Base-by-base conservation (phyloP, 2,888 invertebrate species). In the Megalurothrips usitatus region DNA sequence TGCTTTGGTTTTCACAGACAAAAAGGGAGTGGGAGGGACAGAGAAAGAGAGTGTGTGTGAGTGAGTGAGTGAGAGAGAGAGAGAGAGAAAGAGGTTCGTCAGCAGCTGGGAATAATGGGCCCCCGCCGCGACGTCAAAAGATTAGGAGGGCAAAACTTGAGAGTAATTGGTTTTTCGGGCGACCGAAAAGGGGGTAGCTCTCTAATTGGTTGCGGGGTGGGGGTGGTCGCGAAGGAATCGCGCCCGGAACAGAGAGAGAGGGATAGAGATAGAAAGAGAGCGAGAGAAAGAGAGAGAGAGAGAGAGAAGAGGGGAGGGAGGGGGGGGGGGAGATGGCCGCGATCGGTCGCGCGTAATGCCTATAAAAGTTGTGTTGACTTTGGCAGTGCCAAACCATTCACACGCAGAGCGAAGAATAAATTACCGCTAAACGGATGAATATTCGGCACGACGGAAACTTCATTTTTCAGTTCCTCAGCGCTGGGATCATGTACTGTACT, bases 111-210 rank as follows among this genome's bases (percentile, higher is more conserved):
- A 58, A 58, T 58, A 58, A 58, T 58, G 58, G 52, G 58, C 34
- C 34, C 34, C 34, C 34, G 34, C 34, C 34, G 34, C 58, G 58
- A 58, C 58, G n/a, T 58, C 58, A 58, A 58, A 43, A 58, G 58
- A 58, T 58, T 58, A 58, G 58, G 58, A 58, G n/a, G 58, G 58
- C 58, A 58, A 58, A 58, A 58, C 58, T 58, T 58, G 58, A n/a
- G 58, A 58, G 58, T 58, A 58, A 58, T 58, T 58, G 58, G 58
- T 58, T 58, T 52, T 58, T 58, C 19, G 58, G 58, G 34, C 34
- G 58, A 58, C 58, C 58, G 17, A 43, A 43, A 43, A 58, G 19
- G 58, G 58, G 58, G 58, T 58, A 58, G 14, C 58, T 17, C 58
- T 19, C 58, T 58, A 58, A 58, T 58, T 58, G 58, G 58, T 58